These are phyloP conservation scores for Pristionchus maxplancki DNA, from an alignment of 2,888 invertebrate species.

Conservation along the genomic window DNA sequence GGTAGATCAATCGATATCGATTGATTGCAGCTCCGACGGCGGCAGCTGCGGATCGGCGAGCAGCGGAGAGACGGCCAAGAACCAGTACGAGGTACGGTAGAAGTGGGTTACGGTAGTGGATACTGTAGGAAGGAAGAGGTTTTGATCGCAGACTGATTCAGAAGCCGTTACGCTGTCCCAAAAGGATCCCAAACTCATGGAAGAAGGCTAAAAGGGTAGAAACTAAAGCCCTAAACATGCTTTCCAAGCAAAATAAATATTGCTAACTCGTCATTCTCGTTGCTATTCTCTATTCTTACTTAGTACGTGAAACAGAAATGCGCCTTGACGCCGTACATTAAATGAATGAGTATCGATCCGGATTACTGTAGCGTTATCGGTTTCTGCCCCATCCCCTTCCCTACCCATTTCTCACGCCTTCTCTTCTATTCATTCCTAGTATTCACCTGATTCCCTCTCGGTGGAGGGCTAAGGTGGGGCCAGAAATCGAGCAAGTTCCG, in stretches of 20 bases:
- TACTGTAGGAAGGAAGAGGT: not conserved
- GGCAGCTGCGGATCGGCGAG: not conserved
- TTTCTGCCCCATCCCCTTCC: no score
- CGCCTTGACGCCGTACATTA: no score
- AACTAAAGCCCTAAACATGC: not conserved
- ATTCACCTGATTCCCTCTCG: no score
- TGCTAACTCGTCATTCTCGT: not conserved
- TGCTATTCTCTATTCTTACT: no score
- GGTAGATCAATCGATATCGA: not conserved
- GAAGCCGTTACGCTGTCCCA: not conserved
- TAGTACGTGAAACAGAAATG: no score
- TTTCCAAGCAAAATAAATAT: not conserved
- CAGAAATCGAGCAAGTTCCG: no score
- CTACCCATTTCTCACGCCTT: no score
- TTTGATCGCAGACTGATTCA: not conserved
- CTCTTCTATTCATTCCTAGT: no score
- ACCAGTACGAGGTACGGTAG: conserved; percentile 17
- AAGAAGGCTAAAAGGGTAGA: not conserved
- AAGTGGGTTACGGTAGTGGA: no score
- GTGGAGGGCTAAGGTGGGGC: no score
- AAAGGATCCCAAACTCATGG: not conserved
- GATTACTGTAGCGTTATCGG: not conserved
- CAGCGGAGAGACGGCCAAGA: conserved; percentile 16
- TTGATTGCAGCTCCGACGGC: not conserved
- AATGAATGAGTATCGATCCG: no score